phyloP scores from a whole-genome alignment of 2,113 vertebrate genomes.

The Nannospalax galili region DNA sequence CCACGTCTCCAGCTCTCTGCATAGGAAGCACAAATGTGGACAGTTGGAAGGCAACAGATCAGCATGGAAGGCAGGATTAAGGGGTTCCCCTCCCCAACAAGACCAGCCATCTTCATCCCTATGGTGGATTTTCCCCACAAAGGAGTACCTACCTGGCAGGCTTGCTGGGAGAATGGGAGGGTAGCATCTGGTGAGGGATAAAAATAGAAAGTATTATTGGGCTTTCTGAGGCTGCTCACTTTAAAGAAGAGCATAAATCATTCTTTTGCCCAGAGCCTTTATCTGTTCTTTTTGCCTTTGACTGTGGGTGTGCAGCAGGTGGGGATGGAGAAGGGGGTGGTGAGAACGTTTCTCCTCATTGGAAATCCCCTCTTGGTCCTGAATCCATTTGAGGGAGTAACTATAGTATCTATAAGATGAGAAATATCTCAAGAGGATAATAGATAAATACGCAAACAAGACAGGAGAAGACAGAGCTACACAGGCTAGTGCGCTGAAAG shows the following conservation, averaged over 20 bases:
- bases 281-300: slow-evolving; percentile 40
- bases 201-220: slow-evolving; percentile 71
- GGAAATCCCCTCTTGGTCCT: slow-evolving; percentile 73
- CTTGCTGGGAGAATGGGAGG: slow-evolving; percentile 30
- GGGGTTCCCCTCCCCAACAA: no score
- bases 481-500: no score
- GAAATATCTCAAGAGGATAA: neutral
- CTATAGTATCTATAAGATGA: neutral
- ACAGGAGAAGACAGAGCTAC: neutral
- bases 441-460: neutral
- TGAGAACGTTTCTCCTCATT: slow-evolving; percentile 23
- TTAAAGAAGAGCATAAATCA: slow-evolving; percentile 79
- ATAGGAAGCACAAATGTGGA: neutral
- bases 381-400: neutral
- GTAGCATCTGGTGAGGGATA: slow-evolving; percentile 70
- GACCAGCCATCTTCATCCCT: neutral
- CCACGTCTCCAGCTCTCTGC: neutral
- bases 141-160: slow-evolving; percentile 26
- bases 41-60: neutral
- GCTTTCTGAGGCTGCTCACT: slow-evolving; percentile 70
- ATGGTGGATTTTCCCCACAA: slow-evolving; percentile 21
- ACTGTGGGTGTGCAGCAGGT: slow-evolving; percentile 61
- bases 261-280: slow-evolving; percentile 70
- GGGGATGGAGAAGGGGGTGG: neutral
- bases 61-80: neutral